A percentile compares a stretch with the other conserved stretches of the same genome.
Conservation (phyloP, 2,888 invertebrate species). For the Palloptera scutellata region DNA sequence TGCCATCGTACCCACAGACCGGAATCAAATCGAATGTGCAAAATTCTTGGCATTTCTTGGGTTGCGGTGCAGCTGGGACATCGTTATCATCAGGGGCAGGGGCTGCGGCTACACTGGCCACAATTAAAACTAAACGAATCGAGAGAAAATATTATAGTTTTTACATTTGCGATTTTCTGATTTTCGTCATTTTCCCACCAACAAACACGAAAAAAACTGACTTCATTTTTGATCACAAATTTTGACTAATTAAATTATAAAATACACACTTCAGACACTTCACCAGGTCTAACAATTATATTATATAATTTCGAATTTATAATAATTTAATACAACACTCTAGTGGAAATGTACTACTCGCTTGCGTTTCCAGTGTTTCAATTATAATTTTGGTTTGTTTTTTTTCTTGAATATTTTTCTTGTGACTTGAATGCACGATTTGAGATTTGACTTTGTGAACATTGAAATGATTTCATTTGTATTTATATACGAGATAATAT, state of each 20-base stretch:
- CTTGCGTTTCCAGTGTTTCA: too few species aligned
- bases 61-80: neutral
- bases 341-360: too few species aligned
- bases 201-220: neutral
- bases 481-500: slow-evolving; percentile 22
- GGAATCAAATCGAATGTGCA: slow-evolving; percentile 30
- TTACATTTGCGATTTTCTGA: neutral
- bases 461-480: slow-evolving; percentile 16
- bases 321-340: too few species aligned
- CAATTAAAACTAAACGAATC: neutral
- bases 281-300: too few species aligned
- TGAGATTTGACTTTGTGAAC: slow-evolving; percentile 18
- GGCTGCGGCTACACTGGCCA: slow-evolving; percentile 10
- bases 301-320: too few species aligned
- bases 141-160: neutral
- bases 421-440: slow-evolving; percentile 1
- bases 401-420: neutral
- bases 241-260: neutral
- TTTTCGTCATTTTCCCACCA: neutral
- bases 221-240: neutral
- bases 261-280: too few species aligned
- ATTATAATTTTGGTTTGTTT: too few species aligned
- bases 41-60: slow-evolving; percentile 23
- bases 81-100: neutral
- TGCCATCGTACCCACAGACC: slow-evolving; percentile 26